Conservation (phyloP, 2,113 vertebrate species). For the Phoenicopterus ruber region DNA sequence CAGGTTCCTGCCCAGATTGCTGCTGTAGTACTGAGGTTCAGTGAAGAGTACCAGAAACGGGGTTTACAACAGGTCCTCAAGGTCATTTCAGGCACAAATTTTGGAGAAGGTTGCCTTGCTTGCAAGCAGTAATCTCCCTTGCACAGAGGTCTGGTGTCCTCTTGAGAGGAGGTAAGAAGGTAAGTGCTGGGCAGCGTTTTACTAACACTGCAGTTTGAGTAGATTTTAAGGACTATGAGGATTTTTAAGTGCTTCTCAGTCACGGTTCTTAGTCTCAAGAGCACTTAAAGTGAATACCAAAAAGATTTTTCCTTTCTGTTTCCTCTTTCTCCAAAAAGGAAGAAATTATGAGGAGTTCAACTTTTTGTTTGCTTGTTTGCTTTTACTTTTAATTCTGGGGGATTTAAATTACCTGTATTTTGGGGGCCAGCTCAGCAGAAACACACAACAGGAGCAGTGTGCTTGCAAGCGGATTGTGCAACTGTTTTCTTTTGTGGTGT, state of each 20-base stretch:
- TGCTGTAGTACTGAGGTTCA: not conserved
- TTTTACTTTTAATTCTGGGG: not conserved
- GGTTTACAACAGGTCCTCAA: not conserved
- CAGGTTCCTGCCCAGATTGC: not conserved
- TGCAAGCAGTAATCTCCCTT: not conserved
- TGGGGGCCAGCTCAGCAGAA: not conserved
- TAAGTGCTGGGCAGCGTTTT: not conserved
- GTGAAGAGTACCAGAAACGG: not conserved
- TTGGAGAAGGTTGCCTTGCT: not conserved
- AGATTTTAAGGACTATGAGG: not conserved
- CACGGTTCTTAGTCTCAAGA: not conserved
- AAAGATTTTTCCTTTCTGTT: not conserved
- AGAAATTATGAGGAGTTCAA: not conserved
- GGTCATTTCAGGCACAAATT: not conserved
- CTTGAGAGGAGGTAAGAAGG: not conserved
- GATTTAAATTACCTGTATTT: not conserved
- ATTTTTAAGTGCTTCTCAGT: not conserved
- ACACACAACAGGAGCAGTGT: not conserved
- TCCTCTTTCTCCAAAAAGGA: not conserved
- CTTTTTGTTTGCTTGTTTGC: not conserved
- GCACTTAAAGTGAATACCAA: not conserved
- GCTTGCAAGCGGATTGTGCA: not conserved
- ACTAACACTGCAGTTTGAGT: not conserved
- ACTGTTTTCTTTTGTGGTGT: conserved; percentile 11
- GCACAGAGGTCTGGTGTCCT: not conserved